Conservation (phyloP, 2,797 vertebrate genomes). For the Perodicticus potto region DNA sequence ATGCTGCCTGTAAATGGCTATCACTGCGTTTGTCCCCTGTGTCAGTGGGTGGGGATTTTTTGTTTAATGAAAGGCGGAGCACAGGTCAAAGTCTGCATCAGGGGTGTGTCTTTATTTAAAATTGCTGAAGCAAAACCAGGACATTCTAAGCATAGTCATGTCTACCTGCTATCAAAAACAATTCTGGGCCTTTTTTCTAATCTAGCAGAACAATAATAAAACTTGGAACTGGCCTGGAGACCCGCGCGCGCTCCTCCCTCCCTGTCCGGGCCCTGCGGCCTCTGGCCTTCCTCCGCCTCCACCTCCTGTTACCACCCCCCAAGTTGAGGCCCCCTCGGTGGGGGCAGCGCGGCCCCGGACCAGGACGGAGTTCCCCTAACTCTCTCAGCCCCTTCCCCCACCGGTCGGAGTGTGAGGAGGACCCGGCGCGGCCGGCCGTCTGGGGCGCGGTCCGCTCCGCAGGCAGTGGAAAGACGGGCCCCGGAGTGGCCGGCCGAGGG, state of each 20-base stretch:
- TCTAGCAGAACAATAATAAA: not conserved
- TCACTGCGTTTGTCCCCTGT: not conserved
- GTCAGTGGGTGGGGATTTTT: not conserved
- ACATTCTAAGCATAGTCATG: not conserved
- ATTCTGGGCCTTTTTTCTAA: not conserved
- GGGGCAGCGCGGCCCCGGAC: slow-evolving; percentile 50
- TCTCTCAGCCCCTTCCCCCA: not conserved
- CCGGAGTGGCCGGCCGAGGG: no score
- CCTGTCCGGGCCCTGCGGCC: no score
- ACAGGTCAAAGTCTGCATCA: fast-evolving
- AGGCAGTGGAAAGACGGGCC: no score
- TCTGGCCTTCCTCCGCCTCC: no score
- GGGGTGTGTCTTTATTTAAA: not conserved
- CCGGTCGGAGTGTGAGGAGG: no score
- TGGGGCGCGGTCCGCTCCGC: no score
- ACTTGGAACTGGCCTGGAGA: no score
- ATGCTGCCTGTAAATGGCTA: fast-evolving
- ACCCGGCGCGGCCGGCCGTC: no score
- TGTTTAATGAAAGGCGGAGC: not conserved
- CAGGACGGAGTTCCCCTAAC: slow-evolving; percentile 52
- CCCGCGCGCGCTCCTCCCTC: no score
- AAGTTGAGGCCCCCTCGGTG: no score
- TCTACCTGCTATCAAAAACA: not conserved
- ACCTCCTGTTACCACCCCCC: no score
- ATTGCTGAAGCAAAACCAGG: not conserved